These are phyloP conservation scores for Trichogramma pretiosum DNA, from an alignment of 1,140 invertebrate species.

Conservation along the genomic window DNA sequence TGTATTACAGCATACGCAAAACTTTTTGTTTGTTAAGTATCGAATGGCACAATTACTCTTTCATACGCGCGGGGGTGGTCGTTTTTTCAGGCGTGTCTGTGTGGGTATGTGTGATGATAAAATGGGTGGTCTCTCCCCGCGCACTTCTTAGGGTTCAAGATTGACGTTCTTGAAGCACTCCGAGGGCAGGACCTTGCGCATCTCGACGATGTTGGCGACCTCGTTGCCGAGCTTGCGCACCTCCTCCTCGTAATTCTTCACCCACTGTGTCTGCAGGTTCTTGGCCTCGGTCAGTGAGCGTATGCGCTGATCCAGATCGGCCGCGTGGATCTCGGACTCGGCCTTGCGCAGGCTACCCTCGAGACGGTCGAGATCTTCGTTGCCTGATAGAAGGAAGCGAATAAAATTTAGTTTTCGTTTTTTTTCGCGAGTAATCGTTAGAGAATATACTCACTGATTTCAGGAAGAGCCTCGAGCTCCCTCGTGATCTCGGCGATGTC, in stretches of 20 bases:
- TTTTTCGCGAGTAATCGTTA: neutral
- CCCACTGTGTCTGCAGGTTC: slow-evolving; percentile 65
- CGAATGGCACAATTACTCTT: slow-evolving; percentile 26
- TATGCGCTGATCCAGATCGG: slow-evolving; percentile 69
- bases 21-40: slow-evolving; percentile 25
- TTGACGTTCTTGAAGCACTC: slow-evolving; percentile 70
- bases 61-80: neutral
- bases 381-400: slow-evolving; percentile 47
- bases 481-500: slow-evolving; percentile 72
- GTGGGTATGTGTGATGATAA: neutral
- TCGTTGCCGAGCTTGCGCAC: slow-evolving; percentile 63
- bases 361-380: slow-evolving; percentile 57
- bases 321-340: slow-evolving; percentile 61
- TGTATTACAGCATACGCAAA: neutral
- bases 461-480: slow-evolving; percentile 66
- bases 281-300: slow-evolving; percentile 61
- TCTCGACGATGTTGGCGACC: slow-evolving; percentile 80
- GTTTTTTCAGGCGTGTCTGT: neutral
- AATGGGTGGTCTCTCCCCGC: neutral
- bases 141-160: slow-evolving; percentile 47
- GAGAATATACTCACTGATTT: slow-evolving; percentile 50
- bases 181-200: slow-evolving; percentile 69
- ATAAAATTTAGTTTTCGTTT: slow-evolving; percentile 3
- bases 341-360: slow-evolving; percentile 65
- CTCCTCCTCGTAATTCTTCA: slow-evolving; percentile 76